Conservation (phyloP, 2,113 vertebrate genomes). For the Muscicapa adusta region DNA sequence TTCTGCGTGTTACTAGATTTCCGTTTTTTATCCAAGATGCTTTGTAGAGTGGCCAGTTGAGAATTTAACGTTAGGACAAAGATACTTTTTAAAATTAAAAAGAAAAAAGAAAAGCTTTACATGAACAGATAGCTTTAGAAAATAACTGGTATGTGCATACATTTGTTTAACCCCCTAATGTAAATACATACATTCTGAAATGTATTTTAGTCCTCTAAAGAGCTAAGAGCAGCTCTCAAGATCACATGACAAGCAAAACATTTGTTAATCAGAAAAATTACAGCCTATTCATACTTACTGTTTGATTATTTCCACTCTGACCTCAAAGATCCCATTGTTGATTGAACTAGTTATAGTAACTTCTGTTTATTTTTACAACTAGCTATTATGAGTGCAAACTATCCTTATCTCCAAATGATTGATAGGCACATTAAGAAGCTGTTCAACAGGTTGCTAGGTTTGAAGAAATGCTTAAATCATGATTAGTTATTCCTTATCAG, state of each 20-base stretch:
- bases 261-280: constrained; percentile 82
- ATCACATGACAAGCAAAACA: constrained; percentile 77
- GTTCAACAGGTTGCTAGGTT: constrained; percentile 81
- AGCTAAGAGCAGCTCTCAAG: constrained; percentile 71
- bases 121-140: constrained; percentile 30
- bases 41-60: neutral
- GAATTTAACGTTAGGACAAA: constrained; percentile 5
- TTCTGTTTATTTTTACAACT: constrained; percentile 84
- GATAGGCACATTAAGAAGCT: constrained; percentile 83
- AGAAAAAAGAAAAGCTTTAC: neutral
- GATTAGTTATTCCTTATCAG: constrained; percentile 77
- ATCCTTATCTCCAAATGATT: constrained; percentile 80
- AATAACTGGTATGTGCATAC: constrained; percentile 46
- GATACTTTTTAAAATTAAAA: neutral
- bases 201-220: constrained; percentile 59
- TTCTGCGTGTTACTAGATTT: neutral
- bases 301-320: constrained; percentile 80
- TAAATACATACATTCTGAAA: constrained; percentile 71
- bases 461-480: constrained; percentile 79
- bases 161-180: constrained; percentile 62
- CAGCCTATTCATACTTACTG: constrained; percentile 79
- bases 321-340: constrained; percentile 78
- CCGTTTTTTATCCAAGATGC: neutral
- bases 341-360: constrained; percentile 80
- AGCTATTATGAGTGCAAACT: constrained; percentile 78